Percentiles rank a stretch among this genome's conserved stretches.
Conservation (phyloP, 2,797 vertebrate genomes). For the Mergus octosetaceus region DNA sequence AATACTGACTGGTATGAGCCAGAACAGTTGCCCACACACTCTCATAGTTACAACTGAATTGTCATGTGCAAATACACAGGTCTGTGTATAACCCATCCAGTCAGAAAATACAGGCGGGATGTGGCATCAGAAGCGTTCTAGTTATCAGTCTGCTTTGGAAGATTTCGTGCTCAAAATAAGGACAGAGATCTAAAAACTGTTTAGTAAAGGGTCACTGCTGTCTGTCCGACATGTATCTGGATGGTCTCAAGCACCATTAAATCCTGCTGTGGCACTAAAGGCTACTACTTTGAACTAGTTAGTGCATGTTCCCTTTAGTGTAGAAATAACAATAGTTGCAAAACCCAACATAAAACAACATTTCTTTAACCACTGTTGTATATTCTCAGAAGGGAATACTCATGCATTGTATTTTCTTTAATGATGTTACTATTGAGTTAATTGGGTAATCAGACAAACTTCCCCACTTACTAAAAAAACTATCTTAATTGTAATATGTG, state of each 20-base stretch:
- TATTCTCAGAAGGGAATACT: not conserved
- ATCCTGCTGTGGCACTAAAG: too few species aligned
- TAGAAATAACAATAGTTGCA: not conserved
- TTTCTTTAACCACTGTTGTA: not conserved
- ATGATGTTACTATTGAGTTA: conserved; percentile 11
- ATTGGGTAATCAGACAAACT: not conserved
- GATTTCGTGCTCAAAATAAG: not conserved
- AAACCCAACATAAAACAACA: not conserved
- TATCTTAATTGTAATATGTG: not conserved
- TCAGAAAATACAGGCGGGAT: not conserved
- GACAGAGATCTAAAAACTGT: not conserved
- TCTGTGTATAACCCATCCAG: not conserved
- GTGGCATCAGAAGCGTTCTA: not conserved
- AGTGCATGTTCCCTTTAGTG: not conserved
- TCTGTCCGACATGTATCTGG: not conserved
- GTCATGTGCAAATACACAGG: not conserved
- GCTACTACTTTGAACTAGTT: not conserved
- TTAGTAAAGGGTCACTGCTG: not conserved
- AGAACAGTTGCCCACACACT: not conserved
- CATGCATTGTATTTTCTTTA: not conserved
- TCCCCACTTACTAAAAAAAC: not conserved
- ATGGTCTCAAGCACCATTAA: not conserved
- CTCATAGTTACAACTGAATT: too few species aligned
- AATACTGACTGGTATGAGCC: fast-evolving
- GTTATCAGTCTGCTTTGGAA: too few species aligned